Percentiles rank a stretch among this genome's conserved stretches.
phyloP scores from a whole-genome alignment of 2,113 vertebrate genomes.

The Mesembrinibis cayennensis region DNA sequence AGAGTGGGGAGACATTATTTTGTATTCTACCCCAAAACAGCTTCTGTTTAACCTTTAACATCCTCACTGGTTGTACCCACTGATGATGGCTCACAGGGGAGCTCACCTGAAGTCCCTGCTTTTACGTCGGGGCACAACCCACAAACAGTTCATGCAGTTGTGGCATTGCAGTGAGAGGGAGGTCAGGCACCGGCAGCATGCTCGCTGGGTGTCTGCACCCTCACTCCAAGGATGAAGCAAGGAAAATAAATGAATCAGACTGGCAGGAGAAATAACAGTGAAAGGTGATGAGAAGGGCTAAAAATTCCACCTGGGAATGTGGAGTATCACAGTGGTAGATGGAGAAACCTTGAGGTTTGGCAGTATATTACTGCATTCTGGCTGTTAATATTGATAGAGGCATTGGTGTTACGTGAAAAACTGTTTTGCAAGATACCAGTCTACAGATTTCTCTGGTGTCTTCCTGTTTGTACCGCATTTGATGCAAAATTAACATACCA shows the following conservation, averaged over 20 bases:
- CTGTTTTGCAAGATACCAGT: neutral
- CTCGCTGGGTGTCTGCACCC: rapidly evolving
- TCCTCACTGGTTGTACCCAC: neutral
- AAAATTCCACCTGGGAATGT: neutral
- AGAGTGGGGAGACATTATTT: neutral
- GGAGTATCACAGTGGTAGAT: neutral
- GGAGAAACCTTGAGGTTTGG: neutral
- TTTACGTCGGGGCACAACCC: neutral
- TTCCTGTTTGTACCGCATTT: neutral
- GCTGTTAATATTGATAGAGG: neutral
- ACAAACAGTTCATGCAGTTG: rapidly evolving
- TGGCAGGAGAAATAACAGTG: neutral
- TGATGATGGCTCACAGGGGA: neutral
- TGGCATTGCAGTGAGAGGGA: neutral
- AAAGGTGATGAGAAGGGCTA: neutral
- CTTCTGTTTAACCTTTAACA: neutral
- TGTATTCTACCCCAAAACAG: neutral
- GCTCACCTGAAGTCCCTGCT: neutral
- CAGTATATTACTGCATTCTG: neutral
- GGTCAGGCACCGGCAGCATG: rapidly evolving
- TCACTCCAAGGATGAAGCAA: neutral
- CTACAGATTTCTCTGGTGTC: neutral
- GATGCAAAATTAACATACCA: neutral
- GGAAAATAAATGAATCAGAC: neutral
- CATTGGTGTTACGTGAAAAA: neutral